These are phyloP conservation scores for Chloroceryle inda DNA, from an alignment of 2,797 vertebrate genomes.

Conservation along the genomic window DNA sequence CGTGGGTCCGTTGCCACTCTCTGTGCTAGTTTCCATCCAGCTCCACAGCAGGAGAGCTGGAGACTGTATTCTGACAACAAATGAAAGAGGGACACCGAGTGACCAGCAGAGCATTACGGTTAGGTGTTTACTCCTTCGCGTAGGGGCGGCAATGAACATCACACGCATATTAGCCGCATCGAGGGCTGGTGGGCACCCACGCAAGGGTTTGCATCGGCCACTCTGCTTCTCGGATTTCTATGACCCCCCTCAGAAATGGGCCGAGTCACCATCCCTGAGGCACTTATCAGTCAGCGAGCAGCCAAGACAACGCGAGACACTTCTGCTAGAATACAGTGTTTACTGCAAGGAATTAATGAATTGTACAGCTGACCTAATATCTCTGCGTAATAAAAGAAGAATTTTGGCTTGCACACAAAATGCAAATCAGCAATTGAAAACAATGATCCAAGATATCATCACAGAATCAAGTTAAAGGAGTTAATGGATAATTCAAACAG, in stretches of 20 bases:
- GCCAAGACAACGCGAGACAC: rapidly evolving
- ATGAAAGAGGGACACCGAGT: not conserved
- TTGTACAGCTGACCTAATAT: constrained; percentile 12
- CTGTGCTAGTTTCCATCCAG: not conserved
- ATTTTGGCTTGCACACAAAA: constrained; percentile 7
- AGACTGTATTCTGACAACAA: not conserved
- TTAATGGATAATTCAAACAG: constrained; percentile 56
- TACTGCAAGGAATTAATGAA: not conserved
- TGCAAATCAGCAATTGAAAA: constrained; percentile 5
- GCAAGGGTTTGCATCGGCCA: not conserved
- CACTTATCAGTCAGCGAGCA: not conserved
- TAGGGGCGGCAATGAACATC: not conserved
- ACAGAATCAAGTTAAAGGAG: not conserved
- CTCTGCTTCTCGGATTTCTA: not conserved
- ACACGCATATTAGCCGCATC: not conserved
- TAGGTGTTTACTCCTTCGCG: not conserved
- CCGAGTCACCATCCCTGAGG: not conserved
- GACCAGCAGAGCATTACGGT: not conserved
- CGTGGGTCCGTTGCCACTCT: not conserved
- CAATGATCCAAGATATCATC: constrained; percentile 12
- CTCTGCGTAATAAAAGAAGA: not conserved
- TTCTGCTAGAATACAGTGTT: not conserved
- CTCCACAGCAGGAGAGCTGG: not conserved
- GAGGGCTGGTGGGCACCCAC: not conserved
- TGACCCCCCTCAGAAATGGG: not conserved